Evolutionary conservation across 2,888 invertebrate species (phyloP), one percentile per base, ranked within the genome.

Genomic region (Acronicta leporina): DNA sequence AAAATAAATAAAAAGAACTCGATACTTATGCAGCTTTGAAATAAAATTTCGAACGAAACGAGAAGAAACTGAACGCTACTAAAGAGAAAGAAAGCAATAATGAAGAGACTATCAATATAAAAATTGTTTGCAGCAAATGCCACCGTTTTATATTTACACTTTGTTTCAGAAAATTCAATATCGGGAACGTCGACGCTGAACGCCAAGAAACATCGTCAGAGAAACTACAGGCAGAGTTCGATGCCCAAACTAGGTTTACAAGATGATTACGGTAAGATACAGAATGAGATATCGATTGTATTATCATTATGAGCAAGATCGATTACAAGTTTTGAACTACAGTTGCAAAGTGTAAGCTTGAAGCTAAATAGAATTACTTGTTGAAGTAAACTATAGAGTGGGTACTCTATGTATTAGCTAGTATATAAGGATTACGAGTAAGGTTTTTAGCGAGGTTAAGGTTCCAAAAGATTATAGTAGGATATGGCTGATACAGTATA

Each of bases 191-290:
- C 93, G n/a, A 94, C 95, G 38, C 72, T 94, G 56, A 94, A 94
- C 64, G 79, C 92, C 1, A 94, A 94, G 84, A 94, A 94, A 75
- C 89, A 90, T 57, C 85, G 93, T 15, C 93, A 91, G 76, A 88
- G 94, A 63, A 94, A 92, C 79, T 94, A 91, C 77, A 89, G 95
- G 64, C 94, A 95, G 79, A 95, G 94, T 64, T 95, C 95, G 13
- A 90, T 95, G 91, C 94, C 94, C n/a, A 94, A 94, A 87, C 85
- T 94, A 79, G 92, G 92, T 71, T 81, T 88, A 76, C 91, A 90
- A 72, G 93, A 94, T 66, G 94, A 94, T 75, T 94, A 92, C 66
- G 94, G 94, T 94, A 85, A 88, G 89, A 65, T 62, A 65, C 53
- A 57, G 65, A 54, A 63, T 50, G 60, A 54, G 49, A 56, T 56